phyloP scores from a whole-genome alignment of 2,113 vertebrate genomes.

The Hydrochoerus hydrochaeris region DNA sequence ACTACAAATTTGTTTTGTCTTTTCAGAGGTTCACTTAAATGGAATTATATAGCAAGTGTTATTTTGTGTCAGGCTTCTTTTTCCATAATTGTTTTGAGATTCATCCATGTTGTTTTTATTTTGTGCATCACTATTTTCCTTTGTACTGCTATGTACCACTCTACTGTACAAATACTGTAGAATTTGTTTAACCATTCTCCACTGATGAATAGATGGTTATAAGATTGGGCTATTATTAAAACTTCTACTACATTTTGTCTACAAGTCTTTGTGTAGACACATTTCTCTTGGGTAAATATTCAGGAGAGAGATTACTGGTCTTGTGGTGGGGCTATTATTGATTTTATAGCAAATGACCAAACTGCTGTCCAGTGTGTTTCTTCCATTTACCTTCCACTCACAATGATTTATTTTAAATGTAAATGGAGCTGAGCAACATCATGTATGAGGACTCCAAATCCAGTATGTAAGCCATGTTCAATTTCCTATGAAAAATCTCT shows the following conservation, averaged over 20 bases:
- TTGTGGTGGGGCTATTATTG: not conserved
- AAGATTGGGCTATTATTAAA: slow-evolving; percentile 37
- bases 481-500: slow-evolving; percentile 21
- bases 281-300: slow-evolving; percentile 40
- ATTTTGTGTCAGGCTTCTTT: slow-evolving; percentile 32
- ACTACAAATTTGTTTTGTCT: not conserved
- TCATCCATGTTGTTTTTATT: not conserved
- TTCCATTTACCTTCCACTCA: slow-evolving; percentile 4
- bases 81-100: slow-evolving; percentile 33
- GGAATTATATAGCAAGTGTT: not conserved
- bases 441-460: not conserved
- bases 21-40: slow-evolving; percentile 26
- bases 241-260: not conserved
- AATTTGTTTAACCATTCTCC: not conserved
- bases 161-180: not conserved
- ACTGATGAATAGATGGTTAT: not conserved
- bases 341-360: slow-evolving; percentile 35
- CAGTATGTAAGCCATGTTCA: not conserved
- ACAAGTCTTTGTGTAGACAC: not conserved
- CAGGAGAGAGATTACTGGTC: not conserved
- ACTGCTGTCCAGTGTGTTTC: not conserved
- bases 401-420: slow-evolving; percentile 29
- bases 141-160: not conserved
- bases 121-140: not conserved
- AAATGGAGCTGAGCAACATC: slow-evolving; percentile 39